A percentile compares a stretch with the other conserved stretches of the same genome.
phyloP scores from a whole-genome alignment of 1,140 invertebrate genomes.

The Pseudomyrmex concolor region DNA sequence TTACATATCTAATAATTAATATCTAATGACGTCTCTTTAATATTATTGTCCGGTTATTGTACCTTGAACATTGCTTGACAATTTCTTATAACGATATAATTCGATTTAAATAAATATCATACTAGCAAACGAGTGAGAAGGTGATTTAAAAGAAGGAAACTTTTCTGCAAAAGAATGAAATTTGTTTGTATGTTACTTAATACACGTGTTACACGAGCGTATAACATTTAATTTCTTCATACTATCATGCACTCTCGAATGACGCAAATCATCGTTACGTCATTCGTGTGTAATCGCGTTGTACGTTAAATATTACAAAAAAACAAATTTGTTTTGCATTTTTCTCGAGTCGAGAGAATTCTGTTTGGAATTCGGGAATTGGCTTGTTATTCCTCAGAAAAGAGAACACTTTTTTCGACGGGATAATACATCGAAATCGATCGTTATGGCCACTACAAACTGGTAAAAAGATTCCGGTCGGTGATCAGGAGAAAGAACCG shows the following conservation, averaged over 20 bases:
- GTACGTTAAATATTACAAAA: neutral
- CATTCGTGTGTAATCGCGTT: neutral
- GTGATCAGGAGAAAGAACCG: conserved; percentile 60
- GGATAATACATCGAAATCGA: conserved; percentile 65
- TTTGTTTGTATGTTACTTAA: too few relatives aligned
- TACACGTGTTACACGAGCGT: too few relatives aligned
- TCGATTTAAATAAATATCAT: too few relatives aligned
- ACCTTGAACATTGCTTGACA: too few relatives aligned
- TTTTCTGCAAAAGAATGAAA: too few relatives aligned
- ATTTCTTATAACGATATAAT: too few relatives aligned
- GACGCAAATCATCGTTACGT: neutral
- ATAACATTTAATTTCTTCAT: too few relatives aligned
- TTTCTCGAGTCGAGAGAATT: neutral
- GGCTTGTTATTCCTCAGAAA: neutral
- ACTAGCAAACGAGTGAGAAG: too few relatives aligned
- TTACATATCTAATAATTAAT: too few relatives aligned
- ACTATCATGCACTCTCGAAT: neutral
- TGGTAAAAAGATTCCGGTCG: conserved; percentile 48
- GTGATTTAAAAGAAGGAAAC: too few relatives aligned
- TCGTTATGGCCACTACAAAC: conserved; percentile 44
- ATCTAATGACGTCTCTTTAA: too few relatives aligned
- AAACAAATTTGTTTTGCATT: neutral
- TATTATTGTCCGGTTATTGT: too few relatives aligned
- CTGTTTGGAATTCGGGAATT: neutral
- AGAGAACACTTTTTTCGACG: neutral